Conservation (phyloP, 2,797 vertebrate species). For the Pitangus sulphuratus region DNA sequence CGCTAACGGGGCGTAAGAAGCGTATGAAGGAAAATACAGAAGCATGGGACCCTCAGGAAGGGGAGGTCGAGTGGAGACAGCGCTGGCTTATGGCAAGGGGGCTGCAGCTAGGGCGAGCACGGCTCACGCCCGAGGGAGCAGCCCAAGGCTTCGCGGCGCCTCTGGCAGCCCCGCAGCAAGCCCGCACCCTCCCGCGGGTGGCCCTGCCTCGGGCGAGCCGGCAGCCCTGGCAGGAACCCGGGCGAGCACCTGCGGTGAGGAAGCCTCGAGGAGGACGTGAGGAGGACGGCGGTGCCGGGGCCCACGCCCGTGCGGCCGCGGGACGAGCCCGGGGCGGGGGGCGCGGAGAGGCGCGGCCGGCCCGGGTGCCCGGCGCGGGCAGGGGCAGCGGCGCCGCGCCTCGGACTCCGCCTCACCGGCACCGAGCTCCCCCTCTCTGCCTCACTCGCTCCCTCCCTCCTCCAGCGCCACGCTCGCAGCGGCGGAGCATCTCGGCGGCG, state of each 20-base stretch:
- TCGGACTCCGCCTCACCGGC: conserved; percentile 75
- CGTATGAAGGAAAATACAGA: accelerated
- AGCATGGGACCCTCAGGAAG: neutral
- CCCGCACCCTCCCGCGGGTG: neutral
- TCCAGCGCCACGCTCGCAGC: conserved; percentile 54
- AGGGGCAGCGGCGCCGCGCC: neutral
- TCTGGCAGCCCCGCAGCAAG: neutral
- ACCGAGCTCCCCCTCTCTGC: neutral
- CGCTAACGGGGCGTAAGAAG: neutral
- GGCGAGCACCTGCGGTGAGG: neutral
- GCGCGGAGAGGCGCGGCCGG: conserved; percentile 36
- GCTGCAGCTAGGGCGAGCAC: neutral
- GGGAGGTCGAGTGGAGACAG: neutral
- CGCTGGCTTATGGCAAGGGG: neutral
- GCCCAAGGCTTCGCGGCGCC: neutral
- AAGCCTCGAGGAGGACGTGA: neutral
- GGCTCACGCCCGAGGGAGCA: neutral
- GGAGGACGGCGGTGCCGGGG: neutral
- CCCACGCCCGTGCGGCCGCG: conserved; percentile 37
- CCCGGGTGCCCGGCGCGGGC: neutral
- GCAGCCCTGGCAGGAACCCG: neutral
- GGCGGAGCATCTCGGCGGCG: conserved; percentile 51
- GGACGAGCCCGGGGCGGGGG: conserved; percentile 9
- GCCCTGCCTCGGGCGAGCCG: neutral
- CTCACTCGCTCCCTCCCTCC: neutral